phyloP scores from a whole-genome alignment of 2,113 vertebrate species.

The Enhydra lutris region DNA sequence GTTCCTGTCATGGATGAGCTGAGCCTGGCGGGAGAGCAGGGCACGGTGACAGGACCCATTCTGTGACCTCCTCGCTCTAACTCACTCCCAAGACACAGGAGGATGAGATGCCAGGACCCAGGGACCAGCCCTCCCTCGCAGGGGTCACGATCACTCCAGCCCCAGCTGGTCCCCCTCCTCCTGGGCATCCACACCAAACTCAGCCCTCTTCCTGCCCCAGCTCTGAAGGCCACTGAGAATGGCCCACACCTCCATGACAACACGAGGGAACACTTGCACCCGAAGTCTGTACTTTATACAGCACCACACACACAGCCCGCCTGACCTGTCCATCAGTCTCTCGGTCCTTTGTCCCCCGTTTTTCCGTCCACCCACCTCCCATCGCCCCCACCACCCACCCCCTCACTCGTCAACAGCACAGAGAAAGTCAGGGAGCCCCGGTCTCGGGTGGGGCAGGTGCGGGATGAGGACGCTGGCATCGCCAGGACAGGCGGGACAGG shows the following conservation, averaged over 20 bases:
- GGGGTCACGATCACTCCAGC: background rate
- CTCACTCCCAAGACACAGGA: background rate
- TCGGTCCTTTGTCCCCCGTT: background rate
- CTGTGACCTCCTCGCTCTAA: fast-evolving
- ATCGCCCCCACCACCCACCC: no score
- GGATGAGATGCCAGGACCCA: background rate
- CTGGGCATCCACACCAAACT: background rate
- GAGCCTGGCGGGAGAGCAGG: conserved; percentile 82
- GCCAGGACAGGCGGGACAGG: no score
- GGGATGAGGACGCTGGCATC: no score
- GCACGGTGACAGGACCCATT: background rate
- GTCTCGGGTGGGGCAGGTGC: background rate
- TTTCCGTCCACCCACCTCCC: background rate
- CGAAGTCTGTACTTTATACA: background rate
- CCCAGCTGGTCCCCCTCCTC: no score
- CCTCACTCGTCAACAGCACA: no score
- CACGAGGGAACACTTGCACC: background rate
- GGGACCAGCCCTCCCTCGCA: background rate
- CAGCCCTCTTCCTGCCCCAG: background rate
- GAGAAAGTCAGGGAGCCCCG: no score
- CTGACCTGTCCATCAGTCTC: no score
- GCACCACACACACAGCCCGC: no score
- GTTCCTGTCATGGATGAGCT: conserved; percentile 96
- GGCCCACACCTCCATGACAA: fast-evolving
- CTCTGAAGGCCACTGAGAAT: background rate